Conservation (phyloP, 2,888 invertebrate genomes). For the Crematogaster levior region DNA sequence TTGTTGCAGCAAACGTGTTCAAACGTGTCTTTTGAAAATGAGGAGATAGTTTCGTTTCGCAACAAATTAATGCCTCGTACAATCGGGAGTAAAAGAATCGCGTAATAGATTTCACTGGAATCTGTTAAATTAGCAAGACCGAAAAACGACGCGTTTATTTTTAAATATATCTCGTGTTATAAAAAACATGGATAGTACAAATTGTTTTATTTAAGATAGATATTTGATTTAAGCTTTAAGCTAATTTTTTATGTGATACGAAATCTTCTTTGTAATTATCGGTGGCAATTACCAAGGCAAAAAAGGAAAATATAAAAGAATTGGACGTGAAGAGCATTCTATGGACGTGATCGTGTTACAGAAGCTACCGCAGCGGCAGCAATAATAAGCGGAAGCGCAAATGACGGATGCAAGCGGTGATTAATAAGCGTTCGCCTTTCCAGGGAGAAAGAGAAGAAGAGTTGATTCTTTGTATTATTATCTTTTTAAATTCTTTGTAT, state of each 20-base stretch:
- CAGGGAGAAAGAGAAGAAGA: background rate
- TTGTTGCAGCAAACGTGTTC: background rate
- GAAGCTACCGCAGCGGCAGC: slow-evolving; percentile 27
- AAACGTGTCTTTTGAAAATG: background rate
- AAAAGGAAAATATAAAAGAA: background rate
- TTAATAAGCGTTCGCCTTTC: slow-evolving; percentile 30
- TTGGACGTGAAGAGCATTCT: background rate
- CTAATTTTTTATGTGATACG: background rate
- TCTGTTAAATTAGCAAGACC: slow-evolving; percentile 19
- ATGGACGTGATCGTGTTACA: background rate
- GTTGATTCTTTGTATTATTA: background rate
- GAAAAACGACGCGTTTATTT: background rate
- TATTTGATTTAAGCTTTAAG: background rate
- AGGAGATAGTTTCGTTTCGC: background rate
- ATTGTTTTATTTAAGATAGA: background rate
- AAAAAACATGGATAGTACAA: background rate
- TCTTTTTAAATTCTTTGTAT: background rate
- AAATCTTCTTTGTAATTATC: slow-evolving; percentile 3
- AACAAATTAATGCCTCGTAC: slow-evolving; percentile 30
- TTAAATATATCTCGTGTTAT: background rate
- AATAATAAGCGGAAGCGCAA: slow-evolving; percentile 38
- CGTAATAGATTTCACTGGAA: slow-evolving; percentile 18
- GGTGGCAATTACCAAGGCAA: background rate
- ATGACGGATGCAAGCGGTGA: slow-evolving; percentile 33
- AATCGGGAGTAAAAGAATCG: slow-evolving; percentile 20